Percentiles rank a stretch among this genome's conserved stretches.
Evolutionary conservation across 2,113 vertebrate species (phyloP).

Genomic region (Fulmarus glacialis): DNA sequence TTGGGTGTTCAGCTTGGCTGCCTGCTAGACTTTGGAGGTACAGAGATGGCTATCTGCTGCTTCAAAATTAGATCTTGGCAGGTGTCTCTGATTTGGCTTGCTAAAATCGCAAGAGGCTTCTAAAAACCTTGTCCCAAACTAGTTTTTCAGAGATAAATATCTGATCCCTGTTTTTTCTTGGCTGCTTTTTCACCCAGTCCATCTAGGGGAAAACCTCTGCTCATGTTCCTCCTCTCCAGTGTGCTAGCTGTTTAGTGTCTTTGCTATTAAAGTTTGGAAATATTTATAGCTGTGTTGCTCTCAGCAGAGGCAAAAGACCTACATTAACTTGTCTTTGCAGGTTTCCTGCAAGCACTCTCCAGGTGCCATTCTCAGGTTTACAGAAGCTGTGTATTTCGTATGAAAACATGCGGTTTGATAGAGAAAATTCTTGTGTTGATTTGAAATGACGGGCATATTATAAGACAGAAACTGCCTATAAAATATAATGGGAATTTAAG

Average conservation of each 20-base stretch:
- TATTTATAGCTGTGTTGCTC: background rate
- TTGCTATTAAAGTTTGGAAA: background rate
- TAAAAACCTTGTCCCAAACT: background rate
- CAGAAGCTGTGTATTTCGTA: background rate
- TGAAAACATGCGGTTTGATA: background rate
- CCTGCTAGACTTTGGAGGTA: background rate
- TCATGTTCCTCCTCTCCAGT: fast-evolving
- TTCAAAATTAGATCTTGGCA: background rate
- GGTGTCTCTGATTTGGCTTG: background rate
- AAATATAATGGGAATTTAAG: background rate
- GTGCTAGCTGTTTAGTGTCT: background rate
- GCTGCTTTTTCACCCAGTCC: background rate
- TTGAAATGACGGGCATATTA: background rate
- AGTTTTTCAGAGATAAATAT: background rate
- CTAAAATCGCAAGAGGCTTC: background rate
- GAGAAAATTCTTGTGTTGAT: background rate
- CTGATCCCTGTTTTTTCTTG: background rate
- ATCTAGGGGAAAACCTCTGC: background rate
- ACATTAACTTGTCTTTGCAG: background rate
- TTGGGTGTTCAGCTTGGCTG: constrained; percentile 34
- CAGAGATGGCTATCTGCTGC: background rate
- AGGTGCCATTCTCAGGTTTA: background rate
- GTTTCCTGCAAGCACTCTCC: background rate
- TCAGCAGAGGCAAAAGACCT: background rate
- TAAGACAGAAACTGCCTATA: background rate